These are phyloP conservation scores for Drosophila nr. perissopoda DNA, from an alignment of 2,888 invertebrate species.

Conservation along the genomic window DNA sequence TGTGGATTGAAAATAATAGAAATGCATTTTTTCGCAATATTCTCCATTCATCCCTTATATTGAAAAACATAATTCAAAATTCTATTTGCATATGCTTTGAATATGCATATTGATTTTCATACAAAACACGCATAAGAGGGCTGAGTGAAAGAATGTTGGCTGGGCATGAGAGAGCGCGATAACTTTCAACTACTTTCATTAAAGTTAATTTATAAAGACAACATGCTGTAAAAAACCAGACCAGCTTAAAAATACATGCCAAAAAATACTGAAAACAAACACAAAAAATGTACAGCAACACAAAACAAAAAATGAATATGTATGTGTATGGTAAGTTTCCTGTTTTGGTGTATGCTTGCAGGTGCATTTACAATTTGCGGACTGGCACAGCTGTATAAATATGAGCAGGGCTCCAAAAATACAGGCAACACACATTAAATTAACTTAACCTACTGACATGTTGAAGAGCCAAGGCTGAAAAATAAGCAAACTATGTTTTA, in stretches of 20 bases:
- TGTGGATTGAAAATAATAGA: slow-evolving; percentile 43
- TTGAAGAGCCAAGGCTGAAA: not conserved
- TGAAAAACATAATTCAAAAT: slow-evolving; percentile 60
- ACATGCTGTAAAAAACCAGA: slow-evolving; percentile 38
- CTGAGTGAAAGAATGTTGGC: not conserved
- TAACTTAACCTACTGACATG: slow-evolving; percentile 13
- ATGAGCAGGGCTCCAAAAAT: slow-evolving; percentile 18
- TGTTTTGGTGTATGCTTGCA: slow-evolving; percentile 33
- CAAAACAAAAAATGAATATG: slow-evolving; percentile 18
- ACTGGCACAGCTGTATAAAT: slow-evolving; percentile 51
- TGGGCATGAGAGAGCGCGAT: not conserved
- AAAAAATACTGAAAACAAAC: slow-evolving; percentile 33
- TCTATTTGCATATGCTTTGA: slow-evolving; percentile 66
- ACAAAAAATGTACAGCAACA: slow-evolving; percentile 34
- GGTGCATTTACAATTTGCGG: slow-evolving; percentile 45
- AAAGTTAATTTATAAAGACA: slow-evolving; percentile 75
- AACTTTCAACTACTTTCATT: slow-evolving; percentile 52
- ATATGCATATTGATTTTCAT: slow-evolving; percentile 76
- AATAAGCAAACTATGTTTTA: not conserved
- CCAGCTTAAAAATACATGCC: slow-evolving; percentile 69
- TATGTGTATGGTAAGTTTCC: slow-evolving; percentile 1
- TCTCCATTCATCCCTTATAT: not conserved
- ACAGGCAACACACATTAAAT: slow-evolving; percentile 3
- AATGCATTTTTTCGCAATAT: slow-evolving; percentile 24
- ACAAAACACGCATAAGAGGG: slow-evolving; percentile 15